A percentile compares a stretch with the other conserved stretches of the same genome.
Conservation (phyloP, 2,113 vertebrate genomes). For the Mormyrus lacerda region DNA sequence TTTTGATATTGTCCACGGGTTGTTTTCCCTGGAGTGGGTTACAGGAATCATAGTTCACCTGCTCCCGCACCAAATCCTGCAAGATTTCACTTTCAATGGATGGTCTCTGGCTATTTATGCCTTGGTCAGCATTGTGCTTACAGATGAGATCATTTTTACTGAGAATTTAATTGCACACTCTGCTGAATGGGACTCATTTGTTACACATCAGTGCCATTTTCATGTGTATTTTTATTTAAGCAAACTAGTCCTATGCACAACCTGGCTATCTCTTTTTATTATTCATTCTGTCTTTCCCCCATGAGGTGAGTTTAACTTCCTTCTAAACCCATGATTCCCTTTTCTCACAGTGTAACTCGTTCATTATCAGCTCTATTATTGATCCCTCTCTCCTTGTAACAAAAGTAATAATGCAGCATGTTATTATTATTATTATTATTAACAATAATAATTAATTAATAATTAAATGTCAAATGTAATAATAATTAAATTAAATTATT, state of each 20-base stretch:
- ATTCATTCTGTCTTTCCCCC: constrained; percentile 36
- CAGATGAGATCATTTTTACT: not conserved
- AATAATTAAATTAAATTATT: too few relatives aligned
- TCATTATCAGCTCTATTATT: not conserved
- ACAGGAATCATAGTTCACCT: not conserved
- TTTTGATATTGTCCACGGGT: not conserved
- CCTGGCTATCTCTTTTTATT: not conserved
- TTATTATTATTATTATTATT: too few relatives aligned
- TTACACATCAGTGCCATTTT: not conserved
- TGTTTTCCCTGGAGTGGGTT: not conserved
- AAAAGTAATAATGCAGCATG: too few relatives aligned
- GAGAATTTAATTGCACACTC: not conserved
- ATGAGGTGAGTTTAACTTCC: constrained; percentile 51
- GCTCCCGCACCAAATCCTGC: not conserved
- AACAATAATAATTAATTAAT: too few relatives aligned
- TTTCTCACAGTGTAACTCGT: not conserved
- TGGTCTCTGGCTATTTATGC: not conserved
- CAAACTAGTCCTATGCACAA: not conserved
- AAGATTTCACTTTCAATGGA: not conserved
- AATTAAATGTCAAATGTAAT: too few relatives aligned
- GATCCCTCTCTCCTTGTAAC: not conserved
- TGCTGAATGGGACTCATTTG: not conserved
- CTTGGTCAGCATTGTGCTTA: not conserved
- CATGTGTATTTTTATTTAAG: not conserved
- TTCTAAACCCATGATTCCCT: not conserved